Evolutionary conservation across 1,140 invertebrate species (phyloP), one percentile per base, ranked within the genome.

Genomic region (Colletes latitarsis): DNA sequence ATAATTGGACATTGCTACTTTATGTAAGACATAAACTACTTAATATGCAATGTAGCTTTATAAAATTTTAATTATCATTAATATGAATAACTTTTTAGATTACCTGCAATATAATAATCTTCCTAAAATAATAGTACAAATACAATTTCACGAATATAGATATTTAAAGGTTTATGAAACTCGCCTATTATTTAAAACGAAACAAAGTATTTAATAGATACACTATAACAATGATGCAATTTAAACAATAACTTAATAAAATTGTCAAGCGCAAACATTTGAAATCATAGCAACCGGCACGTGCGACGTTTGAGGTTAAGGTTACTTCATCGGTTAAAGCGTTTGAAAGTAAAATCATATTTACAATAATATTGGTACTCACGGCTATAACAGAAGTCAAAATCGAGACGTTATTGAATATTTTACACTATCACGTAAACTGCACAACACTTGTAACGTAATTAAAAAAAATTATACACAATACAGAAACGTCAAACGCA

Each of bases 1-100:
- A 70, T 88, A 83, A 85, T 91, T 82, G 58, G 81, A 53, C 92
- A 94, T 92, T 12, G 14, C 67, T 14, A 19, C 21, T 12, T 15
- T 71, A 17, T 67, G 46, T 70, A 5, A 3, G 30, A 14, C 5
- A 10, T 10, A 41, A 71, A 41, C 17, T 52, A 43, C 39, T 60
- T 17, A 49, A 8, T 30, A 19, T 70, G 6, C 6, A 58, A 53
- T 55, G 49, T 63, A 55, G 58, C 63, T 10, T 15, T n/a, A 43
- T 0, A 46, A 2, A 39, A 19, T 49, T 62, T 12, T 21, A 10
- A 73, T 39, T 6, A 19, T 46, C 17, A 63, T 49, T 79, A 43
- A 9, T 63, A 9, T 15, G 14, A 14, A 43, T 1, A 49, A 79
- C 30, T 30, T 49, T 15, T 15, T 39, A 19, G 17, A 14, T 21